Conservation (phyloP, 1,140 invertebrate genomes). For the Leptopilina clavipes region DNA sequence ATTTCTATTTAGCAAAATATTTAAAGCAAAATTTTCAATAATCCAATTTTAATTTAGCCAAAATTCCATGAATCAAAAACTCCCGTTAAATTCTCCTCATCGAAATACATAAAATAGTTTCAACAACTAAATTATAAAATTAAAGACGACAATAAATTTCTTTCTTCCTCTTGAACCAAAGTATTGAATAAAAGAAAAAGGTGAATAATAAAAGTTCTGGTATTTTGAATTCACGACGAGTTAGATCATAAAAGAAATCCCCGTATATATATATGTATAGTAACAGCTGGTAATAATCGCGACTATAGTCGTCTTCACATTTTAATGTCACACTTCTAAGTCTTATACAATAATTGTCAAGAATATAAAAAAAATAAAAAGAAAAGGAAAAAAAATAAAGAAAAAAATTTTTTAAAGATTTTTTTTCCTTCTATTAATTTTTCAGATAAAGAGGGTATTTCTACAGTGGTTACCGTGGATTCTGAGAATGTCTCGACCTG, state of each 20-base stretch:
- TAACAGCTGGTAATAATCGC: background rate
- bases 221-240: background rate
- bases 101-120: too few species aligned
- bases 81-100: too few species aligned
- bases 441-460: constrained; percentile 92
- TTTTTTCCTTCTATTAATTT: background rate
- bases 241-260: background rate
- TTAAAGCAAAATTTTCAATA: too few species aligned
- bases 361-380: background rate
- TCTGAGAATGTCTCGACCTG: constrained; percentile 93
- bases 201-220: background rate
- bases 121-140: too few species aligned
- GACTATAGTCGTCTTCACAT: background rate
- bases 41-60: too few species aligned
- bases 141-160: too few species aligned
- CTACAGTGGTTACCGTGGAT: constrained; percentile 98
- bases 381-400: too few species aligned
- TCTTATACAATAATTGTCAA: constrained; percentile 1
- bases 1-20: too few species aligned
- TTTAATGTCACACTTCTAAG: background rate
- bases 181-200: too few species aligned
- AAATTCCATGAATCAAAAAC: too few species aligned
- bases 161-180: too few species aligned
- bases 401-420: background rate
- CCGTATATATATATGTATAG: background rate